Base-by-base conservation (phyloP, 2,888 invertebrate genomes). In the Masnerella sp. region DNA sequence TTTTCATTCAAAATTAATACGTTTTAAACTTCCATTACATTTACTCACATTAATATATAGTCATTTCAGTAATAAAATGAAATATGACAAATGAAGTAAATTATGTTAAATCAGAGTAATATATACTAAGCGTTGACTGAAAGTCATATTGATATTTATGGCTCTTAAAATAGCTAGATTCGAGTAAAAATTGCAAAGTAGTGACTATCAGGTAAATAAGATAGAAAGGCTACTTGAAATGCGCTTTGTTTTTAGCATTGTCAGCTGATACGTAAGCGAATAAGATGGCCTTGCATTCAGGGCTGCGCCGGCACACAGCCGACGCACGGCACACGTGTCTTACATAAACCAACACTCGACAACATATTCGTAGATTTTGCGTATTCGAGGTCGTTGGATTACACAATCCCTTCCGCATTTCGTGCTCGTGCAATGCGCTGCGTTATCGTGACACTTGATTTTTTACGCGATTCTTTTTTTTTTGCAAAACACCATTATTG, bases 321-420 rank as follows among this genome's bases (percentile, higher is more conserved):
- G 5, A 25, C 61, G 28, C 54, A 42, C 67, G 40, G 54, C 68
- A 59, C 70, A 64, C 70, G 67, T 68, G 74, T 69, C 56, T 25
- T 45, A 47, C 71, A 62, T 38, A 45, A 43, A 64, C 67, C 17
- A 51, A 64, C 59, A 38, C 52, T 64, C 69, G 59, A 25, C 28
- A 36, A 47, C 49, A 58, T 68, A 67, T 75, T 69, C 73, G 74
- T 51, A 43, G 65, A 67, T 71, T 77, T 77, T 59, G 69, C 76
- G 62, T 64, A 62, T 67, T 74, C 76, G 72, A 77, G 76, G 76
- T 54, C 75, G 56, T 36, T 54, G 45, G 51, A 77, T 77, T 77
- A 73, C 73, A 62, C 77, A 75, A 77, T 77, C 65, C 54, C 78
- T 78, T 78, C 77, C 78, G 75, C 75, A 18, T 74, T 62, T 68